These are phyloP conservation scores for Seriola quinqueradiata DNA, from an alignment of 2,113 vertebrate species.

Conservation along the genomic window DNA sequence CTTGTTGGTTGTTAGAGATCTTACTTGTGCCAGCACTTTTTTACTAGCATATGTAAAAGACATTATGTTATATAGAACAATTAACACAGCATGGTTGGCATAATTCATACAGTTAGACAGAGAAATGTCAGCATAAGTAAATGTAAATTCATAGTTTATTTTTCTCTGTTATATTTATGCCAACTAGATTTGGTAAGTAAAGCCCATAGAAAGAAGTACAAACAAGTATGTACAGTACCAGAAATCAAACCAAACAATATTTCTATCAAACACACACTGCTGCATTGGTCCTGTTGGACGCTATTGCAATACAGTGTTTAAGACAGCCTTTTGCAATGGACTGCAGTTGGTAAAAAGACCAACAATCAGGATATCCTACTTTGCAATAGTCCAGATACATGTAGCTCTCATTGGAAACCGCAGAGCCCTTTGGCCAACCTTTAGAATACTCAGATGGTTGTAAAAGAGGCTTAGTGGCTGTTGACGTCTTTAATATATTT, in stretches of 20 bases:
- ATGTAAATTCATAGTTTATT: neutral
- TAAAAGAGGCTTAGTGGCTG: slow-evolving; percentile 60
- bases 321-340: neutral
- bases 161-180: neutral
- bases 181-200: neutral
- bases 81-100: slow-evolving; percentile 14
- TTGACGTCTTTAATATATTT: slow-evolving; percentile 57
- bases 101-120: slow-evolving; percentile 9
- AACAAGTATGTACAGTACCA: neutral
- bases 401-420: slow-evolving; percentile 33
- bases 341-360: slow-evolving; percentile 3
- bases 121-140: neutral
- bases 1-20: slow-evolving; percentile 24
- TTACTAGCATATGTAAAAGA: slow-evolving; percentile 38
- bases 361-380: slow-evolving; percentile 24
- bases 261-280: neutral
- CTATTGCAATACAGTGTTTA: neutral
- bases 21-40: slow-evolving; percentile 11
- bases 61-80: slow-evolving; percentile 38
- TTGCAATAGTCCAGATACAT: slow-evolving; percentile 29
- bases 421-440: slow-evolving; percentile 53
- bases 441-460: slow-evolving; percentile 37
- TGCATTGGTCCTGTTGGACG: neutral
- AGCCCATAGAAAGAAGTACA: neutral
- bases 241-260: too few relatives aligned